Base-by-base conservation (phyloP, 2,113 vertebrate species). In the Chionomys nivalis region DNA sequence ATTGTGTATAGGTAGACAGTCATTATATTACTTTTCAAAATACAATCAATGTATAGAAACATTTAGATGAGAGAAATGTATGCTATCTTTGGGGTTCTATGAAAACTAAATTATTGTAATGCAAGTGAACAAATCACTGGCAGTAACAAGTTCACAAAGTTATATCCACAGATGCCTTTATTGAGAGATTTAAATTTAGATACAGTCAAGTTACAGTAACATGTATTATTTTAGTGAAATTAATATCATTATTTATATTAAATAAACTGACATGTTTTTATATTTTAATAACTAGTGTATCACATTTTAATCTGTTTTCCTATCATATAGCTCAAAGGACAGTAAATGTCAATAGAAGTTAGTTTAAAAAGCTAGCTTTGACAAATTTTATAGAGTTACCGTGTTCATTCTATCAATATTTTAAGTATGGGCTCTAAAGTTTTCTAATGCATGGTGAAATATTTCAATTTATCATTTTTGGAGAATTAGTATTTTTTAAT, bases 401-500 rank as follows among this genome's bases (percentile, higher is more conserved):
- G 0, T 47, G 83, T 63, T 93, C 14, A 16, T 66, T 89, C 77
- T 36, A 7, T 88, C 21, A 76, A 3, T 87, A 79, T 78, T 9
- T 73, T 95, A 12, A 86, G 14, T n/a, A 91, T 58, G 24, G 31
- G 44, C 23, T 88, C 3, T 39, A 92, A 97, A 86, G 7, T 39
- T 75, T 87, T 90, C 33, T 82, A 28, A 44, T 31, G 78, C 7
- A 58, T 33, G 65, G n/a, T 65, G 33, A 68, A 92, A 1, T 4
- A 63, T 94, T 95, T 86, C 16, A 72, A 93, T 66, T 87, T 89
- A 73, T 1, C 36, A 16, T 3, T 23, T 61, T 21, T 91, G 58
- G 11, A 96, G 23, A 83, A 82, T 70, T 44, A 88, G 16, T 70
- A 14, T 82, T 96, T 96, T 81, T 83, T 11, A 90, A 92, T 85